phyloP scores from a whole-genome alignment of 2,113 vertebrate species.

The Pteruthius melanotis region DNA sequence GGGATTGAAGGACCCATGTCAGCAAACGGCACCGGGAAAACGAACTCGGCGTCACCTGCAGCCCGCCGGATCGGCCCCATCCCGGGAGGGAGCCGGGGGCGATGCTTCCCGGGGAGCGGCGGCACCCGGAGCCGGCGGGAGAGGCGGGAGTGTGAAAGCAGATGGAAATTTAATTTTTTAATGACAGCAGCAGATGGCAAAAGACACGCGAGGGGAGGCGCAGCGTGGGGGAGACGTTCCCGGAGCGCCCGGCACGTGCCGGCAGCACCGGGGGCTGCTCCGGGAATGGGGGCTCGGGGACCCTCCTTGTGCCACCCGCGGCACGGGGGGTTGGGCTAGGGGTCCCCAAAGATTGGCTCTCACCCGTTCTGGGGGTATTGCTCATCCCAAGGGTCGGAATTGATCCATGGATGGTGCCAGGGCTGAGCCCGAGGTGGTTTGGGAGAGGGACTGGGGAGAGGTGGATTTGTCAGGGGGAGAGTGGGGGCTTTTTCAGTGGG shows the following conservation, averaged over 20 bases:
- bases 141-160: constrained; percentile 68
- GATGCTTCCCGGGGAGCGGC: background rate
- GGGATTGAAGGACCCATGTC: background rate
- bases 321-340: fast-evolving
- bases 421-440: background rate
- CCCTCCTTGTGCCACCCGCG: background rate
- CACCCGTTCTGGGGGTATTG: background rate
- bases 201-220: constrained; percentile 68
- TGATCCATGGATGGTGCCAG: fast-evolving
- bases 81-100: background rate
- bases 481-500: background rate
- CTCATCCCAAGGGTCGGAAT: background rate
- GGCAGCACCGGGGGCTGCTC: background rate
- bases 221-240: constrained; percentile 52
- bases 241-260: background rate
- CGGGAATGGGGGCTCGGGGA: background rate
- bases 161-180: constrained; percentile 77
- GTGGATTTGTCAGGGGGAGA: background rate
- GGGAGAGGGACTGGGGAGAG: background rate
- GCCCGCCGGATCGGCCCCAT: background rate
- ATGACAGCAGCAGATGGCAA: constrained; percentile 79
- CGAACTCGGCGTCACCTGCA: background rate
- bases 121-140: background rate
- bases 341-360: background rate
- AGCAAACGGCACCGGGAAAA: fast-evolving